A percentile compares a stretch with the other conserved stretches of the same genome.
Evolutionary conservation across 2,797 vertebrate genomes (phyloP).

Genomic region (Sebastes vulpes): DNA sequence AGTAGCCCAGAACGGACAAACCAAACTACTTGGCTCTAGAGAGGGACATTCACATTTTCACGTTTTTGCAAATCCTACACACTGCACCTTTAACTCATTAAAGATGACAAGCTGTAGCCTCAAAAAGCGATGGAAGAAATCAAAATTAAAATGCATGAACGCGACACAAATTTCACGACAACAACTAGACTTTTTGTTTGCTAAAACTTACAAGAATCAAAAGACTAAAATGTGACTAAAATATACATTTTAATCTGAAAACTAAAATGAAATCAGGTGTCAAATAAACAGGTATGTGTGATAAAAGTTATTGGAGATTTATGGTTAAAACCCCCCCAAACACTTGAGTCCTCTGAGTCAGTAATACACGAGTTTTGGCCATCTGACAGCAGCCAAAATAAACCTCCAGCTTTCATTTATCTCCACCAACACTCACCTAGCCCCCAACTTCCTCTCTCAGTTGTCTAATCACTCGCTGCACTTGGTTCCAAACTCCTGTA

Average conservation of each 20-base stretch:
- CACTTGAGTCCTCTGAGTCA: neutral
- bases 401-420: conserved; percentile 39
- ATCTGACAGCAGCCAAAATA: conserved; percentile 29
- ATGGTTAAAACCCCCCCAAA: neutral
- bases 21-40: too few relatives aligned
- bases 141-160: neutral
- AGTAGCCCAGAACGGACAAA: too few relatives aligned
- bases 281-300: neutral
- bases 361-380: neutral
- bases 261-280: neutral
- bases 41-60: too few relatives aligned
- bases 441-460: conserved; percentile 30
- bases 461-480: conserved; percentile 41
- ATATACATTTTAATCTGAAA: too few relatives aligned
- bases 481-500: conserved; percentile 56
- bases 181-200: neutral
- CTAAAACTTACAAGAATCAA: neutral
- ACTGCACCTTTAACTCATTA: too few relatives aligned
- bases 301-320: too few relatives aligned
- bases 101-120: neutral
- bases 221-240: neutral
- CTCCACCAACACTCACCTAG: conserved; percentile 32
- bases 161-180: neutral
- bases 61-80: too few relatives aligned
- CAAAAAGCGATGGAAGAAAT: neutral